Evolutionary conservation across 2,888 invertebrate species (phyloP), one percentile per base, ranked within the genome.

Genomic region (Cryptus armator): DNA sequence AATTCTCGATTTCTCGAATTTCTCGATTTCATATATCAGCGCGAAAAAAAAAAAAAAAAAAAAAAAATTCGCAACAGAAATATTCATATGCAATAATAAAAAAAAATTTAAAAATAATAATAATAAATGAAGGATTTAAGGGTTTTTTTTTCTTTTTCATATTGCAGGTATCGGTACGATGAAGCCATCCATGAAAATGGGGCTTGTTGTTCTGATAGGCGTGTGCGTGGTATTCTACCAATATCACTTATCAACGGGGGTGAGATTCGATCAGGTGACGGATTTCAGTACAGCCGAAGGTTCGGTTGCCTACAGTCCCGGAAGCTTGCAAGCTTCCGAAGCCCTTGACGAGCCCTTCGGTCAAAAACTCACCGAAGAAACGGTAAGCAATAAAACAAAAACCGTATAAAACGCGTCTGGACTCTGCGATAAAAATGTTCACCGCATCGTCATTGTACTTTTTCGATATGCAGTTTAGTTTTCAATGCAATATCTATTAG

Each of bases 211-310:
- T 92, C 94, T 96, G 92, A 93, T 96, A 92, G 95, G 95, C 91
- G 94, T 95, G 87, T 96, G 95, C 92, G 94, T 96, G 91, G 94
- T 96, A 89, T 94, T 96, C 90, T 95, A 96, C 91, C 96, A 96
- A 92, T 96, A 96, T 92, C 96, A 96, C 90, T 93, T 96, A 91
- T 95, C 96, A 86, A 95, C 94, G 84, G 94, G 91, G 2, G 89
- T 92, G 51, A 90, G 92, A 78, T 91, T 93, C 85, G 92, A 92
- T 79, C 92, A 92, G 81, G 87, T 91, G 76, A 81, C 89, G 44
- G 89, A 89, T 5, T 90, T 92, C 87, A 89, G 91, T 89, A 89
- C 87, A 48, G 83, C 88, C 74, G 90, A 88, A 29, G 89, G 88
- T 64, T 87, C 89, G 24, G 89, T 72, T 66, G 71, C 81, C 16